Conservation (phyloP, 2,797 vertebrate genomes). For the Notoglanidium macrostoma region DNA sequence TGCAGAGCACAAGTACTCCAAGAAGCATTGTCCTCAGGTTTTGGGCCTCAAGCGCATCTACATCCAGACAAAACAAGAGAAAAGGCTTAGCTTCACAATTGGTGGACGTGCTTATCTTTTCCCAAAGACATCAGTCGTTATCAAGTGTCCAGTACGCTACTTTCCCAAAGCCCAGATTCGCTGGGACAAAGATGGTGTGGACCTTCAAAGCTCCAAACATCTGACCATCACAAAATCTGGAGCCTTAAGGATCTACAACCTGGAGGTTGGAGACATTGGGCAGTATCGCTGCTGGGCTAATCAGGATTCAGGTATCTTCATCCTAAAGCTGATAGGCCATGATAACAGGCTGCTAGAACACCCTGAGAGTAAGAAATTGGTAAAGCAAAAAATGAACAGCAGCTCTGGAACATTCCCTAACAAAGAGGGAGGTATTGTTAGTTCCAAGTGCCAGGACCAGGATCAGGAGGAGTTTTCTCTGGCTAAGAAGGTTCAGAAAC, state of each 20-base stretch:
- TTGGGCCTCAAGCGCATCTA: conserved; percentile 78
- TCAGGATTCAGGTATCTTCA: conserved; percentile 75
- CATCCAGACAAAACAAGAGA: conserved; percentile 85
- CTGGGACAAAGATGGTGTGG: conserved; percentile 84
- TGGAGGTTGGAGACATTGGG: conserved; percentile 76
- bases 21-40: conserved; percentile 77
- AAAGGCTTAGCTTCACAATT: conserved; percentile 84
- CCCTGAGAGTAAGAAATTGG: conserved; percentile 59
- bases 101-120: conserved; percentile 87
- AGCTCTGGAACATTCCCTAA: conserved; percentile 31
- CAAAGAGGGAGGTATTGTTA: conserved; percentile 35
- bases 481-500: conserved; percentile 54
- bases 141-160: conserved; percentile 84
- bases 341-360: conserved; percentile 76
- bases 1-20: conserved; percentile 71
- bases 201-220: conserved; percentile 76
- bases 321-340: conserved; percentile 84
- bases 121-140: conserved; percentile 85
- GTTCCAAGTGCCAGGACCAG: conserved; percentile 41
- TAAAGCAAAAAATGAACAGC: not conserved
- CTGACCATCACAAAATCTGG: conserved; percentile 83
- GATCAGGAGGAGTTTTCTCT: conserved; percentile 11
- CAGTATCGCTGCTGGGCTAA: conserved; percentile 83
- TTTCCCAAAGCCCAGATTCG: conserved; percentile 82
- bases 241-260: conserved; percentile 82